Base-by-base conservation (phyloP, 2,113 vertebrate species). In the Stictonetta naevosa region DNA sequence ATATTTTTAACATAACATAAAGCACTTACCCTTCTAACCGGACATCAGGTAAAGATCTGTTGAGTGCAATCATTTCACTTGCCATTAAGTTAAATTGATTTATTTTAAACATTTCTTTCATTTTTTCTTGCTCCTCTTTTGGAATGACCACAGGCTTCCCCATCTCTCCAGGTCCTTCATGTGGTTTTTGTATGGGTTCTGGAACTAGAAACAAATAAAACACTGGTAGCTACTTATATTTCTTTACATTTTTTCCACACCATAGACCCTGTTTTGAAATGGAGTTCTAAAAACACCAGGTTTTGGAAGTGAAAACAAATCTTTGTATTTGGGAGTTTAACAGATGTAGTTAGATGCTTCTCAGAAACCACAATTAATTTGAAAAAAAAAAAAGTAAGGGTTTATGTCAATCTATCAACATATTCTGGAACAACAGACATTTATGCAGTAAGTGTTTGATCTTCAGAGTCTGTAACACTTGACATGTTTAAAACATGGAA, bases 91-190 rank as follows among this genome's bases (percentile, higher is more conserved):
- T 99, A 98, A 99, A 99, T 95, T 99, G 99, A 98, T 99, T 99
- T 97, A 99, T 99, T 98, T 99, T 99, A 97, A 99, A 99, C 99
- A 99, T 99, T 97, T 99, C 99, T 98, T 99, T 99, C 99, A 99
- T 99, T 97, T 99, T 99, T 95, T 99, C 99, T 97, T 99, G 99
- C 93, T 99, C 98, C 76, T 99, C 99, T 97, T 99, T 99, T 15
- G 99, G 98, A 97, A 99, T 99, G 95, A 99, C 98, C 81, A 99
- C 99, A 86, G 99, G 99, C 87, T 99, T 99, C 28, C 99, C 99
- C 97, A 99, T 99, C 97, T 99, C 99, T 82, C 99, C 99, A 18
- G 99, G 99, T 76, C 99, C 99, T 88, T 99, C 99, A 88, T 99
- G 98, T 77, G 98, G 98, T 96, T 99, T 99, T 86, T 97, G 98